Evolutionary conservation across 2,113 vertebrate genomes (phyloP), one percentile per base, ranked within the genome.

Genomic region (Fregata magnificens): DNA sequence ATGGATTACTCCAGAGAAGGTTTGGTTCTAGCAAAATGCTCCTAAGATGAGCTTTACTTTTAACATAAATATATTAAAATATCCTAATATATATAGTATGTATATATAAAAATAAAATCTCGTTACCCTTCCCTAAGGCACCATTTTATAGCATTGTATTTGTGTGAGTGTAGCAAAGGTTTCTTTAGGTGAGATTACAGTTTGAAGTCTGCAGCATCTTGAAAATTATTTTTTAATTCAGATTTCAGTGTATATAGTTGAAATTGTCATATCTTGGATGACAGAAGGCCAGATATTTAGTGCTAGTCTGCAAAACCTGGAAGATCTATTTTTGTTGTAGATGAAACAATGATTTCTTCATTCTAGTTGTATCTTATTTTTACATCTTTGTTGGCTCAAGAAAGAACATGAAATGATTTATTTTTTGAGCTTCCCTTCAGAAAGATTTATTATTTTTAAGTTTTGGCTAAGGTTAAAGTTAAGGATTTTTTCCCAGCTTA

Each of bases 401-500:
- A 84, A 71, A 71, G 38, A 86, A 45, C 25, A 53, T 1, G 1
- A 94, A 86, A 78, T 76, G 11, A 40, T 34, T 55, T 38, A 83
- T 45, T 82, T 84, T 49, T 45, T 77, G 6, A 91, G 47, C 47
- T 89, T 95, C 61, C 56, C 94, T 91, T 93, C 70, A 89, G 90
- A 87, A 86, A 78, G 49, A 95, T 94, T 95, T 91, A 91, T 93
- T 89, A 29, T 90, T 88, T 95, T 94, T 81, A 47, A 32, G 25
- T 67, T n/a, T 92, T 95, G 93, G 77, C 96, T 77, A 80, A 80
- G 19, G 13, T 70, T 93, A n/a, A 69, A 84, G 45, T 82, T 58
- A 67, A 58, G 20, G 56, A 82, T 89, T 94, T 95, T n/a, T 97
- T 95, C 94, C 81, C 90, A 96, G 92, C 86, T 91, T 89, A 71